These are phyloP conservation scores for Dynastes grantii DNA, from an alignment of 2,888 invertebrate genomes.

Conservation along the genomic window DNA sequence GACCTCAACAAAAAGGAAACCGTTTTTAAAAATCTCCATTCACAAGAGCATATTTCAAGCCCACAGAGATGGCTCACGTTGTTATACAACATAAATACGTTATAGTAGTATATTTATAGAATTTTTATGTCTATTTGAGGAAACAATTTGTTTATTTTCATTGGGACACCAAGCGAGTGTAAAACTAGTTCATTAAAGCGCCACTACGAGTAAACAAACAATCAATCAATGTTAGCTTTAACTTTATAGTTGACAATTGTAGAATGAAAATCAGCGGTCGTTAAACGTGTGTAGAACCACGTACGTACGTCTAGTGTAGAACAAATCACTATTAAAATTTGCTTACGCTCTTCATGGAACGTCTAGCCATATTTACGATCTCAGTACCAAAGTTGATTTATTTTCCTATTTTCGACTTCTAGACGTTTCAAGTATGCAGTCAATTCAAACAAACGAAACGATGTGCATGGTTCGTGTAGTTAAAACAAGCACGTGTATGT, in stretches of 20 bases:
- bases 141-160: neutral
- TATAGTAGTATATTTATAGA: neutral
- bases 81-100: neutral
- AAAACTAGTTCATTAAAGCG: conserved; percentile 6
- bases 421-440: conserved; percentile 5
- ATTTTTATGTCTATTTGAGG: neutral
- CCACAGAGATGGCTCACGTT: neutral
- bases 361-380: neutral
- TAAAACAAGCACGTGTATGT: no score
- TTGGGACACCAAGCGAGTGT: neutral
- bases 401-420: conserved; percentile 13
- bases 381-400: conserved; percentile 11
- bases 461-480: neutral
- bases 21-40: no score
- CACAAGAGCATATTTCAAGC: neutral
- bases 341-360: neutral
- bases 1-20: no score
- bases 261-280: neutral
- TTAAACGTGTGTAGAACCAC: neutral
- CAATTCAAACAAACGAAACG: neutral
- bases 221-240: conserved; percentile 23
- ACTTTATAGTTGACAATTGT: conserved; percentile 23
- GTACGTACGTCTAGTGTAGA: neutral
- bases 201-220: neutral
- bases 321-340: conserved; percentile 11